Evolutionary conservation across 1,140 invertebrate genomes (phyloP).

Genomic region (Caenorhabditis inopinata): DNA sequence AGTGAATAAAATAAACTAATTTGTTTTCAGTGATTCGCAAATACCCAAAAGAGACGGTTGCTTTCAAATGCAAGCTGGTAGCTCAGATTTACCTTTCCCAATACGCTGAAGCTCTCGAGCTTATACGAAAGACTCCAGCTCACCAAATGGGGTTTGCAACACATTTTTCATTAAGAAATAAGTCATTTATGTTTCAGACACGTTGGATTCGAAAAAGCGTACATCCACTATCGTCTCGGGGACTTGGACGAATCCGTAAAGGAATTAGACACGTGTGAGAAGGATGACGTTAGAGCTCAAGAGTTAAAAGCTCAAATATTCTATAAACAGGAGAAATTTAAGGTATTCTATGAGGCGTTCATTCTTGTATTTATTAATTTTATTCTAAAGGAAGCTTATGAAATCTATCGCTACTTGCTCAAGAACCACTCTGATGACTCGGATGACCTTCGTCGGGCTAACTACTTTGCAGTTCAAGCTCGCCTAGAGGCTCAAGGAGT

Average conservation of each 20-base stretch:
- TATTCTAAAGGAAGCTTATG: background rate
- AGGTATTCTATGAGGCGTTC: background rate
- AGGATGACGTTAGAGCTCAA: constrained; percentile 12
- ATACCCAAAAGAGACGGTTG: constrained; percentile 35
- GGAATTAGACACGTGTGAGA: background rate
- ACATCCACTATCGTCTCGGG: constrained; percentile 38
- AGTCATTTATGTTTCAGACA: constrained; percentile 30
- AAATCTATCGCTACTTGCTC: constrained; percentile 5
- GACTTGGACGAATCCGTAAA: constrained; percentile 13
- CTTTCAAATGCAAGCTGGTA: constrained; percentile 40
- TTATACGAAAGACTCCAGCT: constrained; percentile 22
- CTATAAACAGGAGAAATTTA: constrained; percentile 34
- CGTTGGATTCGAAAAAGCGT: constrained; percentile 34
- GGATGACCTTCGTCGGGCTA: constrained; percentile 35
- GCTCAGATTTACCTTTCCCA: constrained; percentile 37
- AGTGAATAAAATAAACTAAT: background rate
- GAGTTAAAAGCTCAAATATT: constrained; percentile 43
- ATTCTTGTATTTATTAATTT: background rate
- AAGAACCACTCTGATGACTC: constrained; percentile 39
- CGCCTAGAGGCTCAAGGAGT: constrained; percentile 21
- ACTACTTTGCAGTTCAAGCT: constrained; percentile 38
- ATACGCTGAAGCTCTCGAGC: constrained; percentile 33
- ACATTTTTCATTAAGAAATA: no score
- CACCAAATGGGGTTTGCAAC: constrained; percentile 39
- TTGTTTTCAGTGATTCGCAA: constrained; percentile 39